Base-by-base conservation (phyloP, 23 tunicate species). In the Halocynthia roretzi region DNA sequence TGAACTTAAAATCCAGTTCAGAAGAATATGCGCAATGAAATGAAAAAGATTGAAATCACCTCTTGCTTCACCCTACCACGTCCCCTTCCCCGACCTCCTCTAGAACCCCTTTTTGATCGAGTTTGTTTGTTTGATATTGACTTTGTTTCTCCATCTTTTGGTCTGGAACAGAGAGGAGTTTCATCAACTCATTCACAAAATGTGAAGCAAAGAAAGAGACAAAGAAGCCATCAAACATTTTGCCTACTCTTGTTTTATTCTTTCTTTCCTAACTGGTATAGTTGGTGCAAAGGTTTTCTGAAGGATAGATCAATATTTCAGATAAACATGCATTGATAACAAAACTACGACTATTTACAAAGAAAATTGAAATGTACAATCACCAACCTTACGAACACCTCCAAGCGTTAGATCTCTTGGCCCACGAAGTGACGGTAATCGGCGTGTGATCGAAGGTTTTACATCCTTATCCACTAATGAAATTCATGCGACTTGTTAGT, bases 371-470 rank as follows among this genome's bases (percentile, higher is more conserved):
- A 31, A 31, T 31, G 44, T 31, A 31, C 44, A 31, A 31, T 31
- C 6, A 58, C 23, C 18, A 50, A 86, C 92, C 92, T 90, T 90
- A 77, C 81, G 85, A 17, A 90, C 83, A 17, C 97, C 97, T 22
- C 97, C 97, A 51, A 90, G 85, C 53, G 97, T 90, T 21, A 90
- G 57, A 82, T 90, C 97, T 61, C 97, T 71, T 6, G 97, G 97
- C 7, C 90, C 90, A 44, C 90, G 70, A 7, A 90, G 70, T 6
- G 97, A 90, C 10, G 97, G 90, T 15, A 90, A 79, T 7, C 97
- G 83, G 66, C 76, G 44, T 31, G 44, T 31, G 44, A 31, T 31
- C 44, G 44, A 0, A 31, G 44, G 44, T 31, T 31, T 31, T 31
- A 31, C 44, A 31, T 31, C 44, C 44, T 31, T 31, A 31, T 31